phyloP scores from a whole-genome alignment of 2,797 vertebrate species.

The Miichthys miiuy region DNA sequence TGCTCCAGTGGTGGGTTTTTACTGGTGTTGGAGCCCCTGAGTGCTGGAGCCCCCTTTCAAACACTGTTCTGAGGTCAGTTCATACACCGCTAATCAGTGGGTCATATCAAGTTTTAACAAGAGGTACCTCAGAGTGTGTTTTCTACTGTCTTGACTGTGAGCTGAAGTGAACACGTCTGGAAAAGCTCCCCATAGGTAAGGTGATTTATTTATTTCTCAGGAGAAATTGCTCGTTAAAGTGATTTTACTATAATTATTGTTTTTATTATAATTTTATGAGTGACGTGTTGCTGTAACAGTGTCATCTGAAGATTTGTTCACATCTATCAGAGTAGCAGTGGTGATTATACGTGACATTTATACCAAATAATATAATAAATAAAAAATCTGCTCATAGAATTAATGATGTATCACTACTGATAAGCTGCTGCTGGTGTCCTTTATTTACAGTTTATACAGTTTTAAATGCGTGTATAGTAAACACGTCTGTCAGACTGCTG shows the following conservation, averaged over 20 bases:
- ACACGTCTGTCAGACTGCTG: not conserved
- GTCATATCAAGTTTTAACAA: not conserved
- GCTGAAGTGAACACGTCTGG: not conserved
- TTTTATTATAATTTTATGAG: not conserved
- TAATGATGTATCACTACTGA: not conserved
- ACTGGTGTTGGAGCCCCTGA: not conserved
- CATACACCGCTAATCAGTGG: not conserved
- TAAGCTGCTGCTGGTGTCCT: conserved; percentile 5
- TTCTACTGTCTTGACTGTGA: not conserved
- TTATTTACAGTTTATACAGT: conserved; percentile 22
- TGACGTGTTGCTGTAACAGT: not conserved
- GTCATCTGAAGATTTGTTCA: not conserved
- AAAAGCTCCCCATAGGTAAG: conserved; percentile 13
- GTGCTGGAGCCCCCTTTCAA: conserved; percentile 21
- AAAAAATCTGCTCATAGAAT: not conserved
- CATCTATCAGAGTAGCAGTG: accelerated
- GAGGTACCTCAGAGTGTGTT: not conserved
- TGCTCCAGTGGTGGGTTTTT: not conserved
- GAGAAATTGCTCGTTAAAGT: not conserved
- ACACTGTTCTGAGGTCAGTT: not conserved
- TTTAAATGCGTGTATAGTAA: conserved; percentile 9
- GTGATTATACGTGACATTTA: not conserved
- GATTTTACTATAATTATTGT: not conserved
- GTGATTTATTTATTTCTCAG: not conserved
- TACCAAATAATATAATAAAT: not conserved